Evolutionary conservation across 2,888 invertebrate genomes (phyloP), one percentile per base, ranked within the genome.

Genomic region (Anticlea derivata): DNA sequence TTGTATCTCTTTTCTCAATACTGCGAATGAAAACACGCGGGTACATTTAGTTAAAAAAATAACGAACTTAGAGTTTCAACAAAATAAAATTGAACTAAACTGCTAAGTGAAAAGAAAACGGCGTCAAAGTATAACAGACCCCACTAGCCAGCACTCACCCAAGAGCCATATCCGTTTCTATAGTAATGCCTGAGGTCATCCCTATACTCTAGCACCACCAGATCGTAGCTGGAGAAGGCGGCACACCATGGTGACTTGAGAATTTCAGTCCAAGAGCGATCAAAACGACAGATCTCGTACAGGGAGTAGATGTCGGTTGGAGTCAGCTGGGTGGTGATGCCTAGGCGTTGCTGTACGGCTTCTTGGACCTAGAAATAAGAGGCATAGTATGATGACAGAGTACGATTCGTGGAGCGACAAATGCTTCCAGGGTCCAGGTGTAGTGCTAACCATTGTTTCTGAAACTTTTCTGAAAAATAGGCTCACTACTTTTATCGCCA

Each of bases 231-330:
- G 29, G 92, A 92, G 74, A 97, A 96, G 54, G 86, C 88, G 0
- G 94, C 91, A 69, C 96, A 97, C 96, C 96, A 97, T 0, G 95
- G 91, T 1, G 95, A 94, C 75, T 83, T 71, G 1, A 68, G 68
- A 1, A 57, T 61, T 0, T 61, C 50, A 0, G 56, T 60, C 87
- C 87, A 95, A 1, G 96, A 94, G 62, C 95, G 95, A 59, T 95
- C 94, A 73, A 93, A 96, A 2, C 96, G 93, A 66, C 96, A 97
- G 75, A 94, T 91, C 63, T 96, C 95, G 68, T 94, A 96, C 76
- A 96, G 92, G 3, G 92, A 77, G 55, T 92, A 86, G 5, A 96
- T 81, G 13, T 93, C 76, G 0, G 70, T 79, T 1, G 70, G 29
- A 0, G 78, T 70, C 22, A 89, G 58, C 45, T 77, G 69, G 0